Percentiles rank a stretch among this genome's conserved stretches.
phyloP scores from a whole-genome alignment of 2,888 invertebrate genomes.

The Drosophila paranaensis region DNA sequence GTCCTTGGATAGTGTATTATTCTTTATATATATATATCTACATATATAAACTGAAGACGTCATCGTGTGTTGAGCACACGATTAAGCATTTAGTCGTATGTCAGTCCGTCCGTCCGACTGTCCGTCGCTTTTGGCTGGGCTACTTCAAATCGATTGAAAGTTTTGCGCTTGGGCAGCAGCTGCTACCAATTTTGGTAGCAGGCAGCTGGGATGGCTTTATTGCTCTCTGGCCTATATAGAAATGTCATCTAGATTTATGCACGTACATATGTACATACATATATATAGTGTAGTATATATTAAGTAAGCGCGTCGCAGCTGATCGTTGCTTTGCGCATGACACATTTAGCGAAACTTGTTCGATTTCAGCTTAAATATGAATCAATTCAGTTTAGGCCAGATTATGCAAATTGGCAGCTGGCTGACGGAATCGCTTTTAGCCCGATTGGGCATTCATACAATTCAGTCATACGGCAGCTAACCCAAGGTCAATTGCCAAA shows the following conservation, averaged over 20 bases:
- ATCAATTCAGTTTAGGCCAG: slow-evolving; percentile 37
- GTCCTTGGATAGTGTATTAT: too few relatives aligned
- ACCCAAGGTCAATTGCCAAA: slow-evolving; percentile 22
- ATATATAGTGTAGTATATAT: background rate
- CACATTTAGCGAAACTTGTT: slow-evolving; percentile 62
- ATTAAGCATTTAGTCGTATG: slow-evolving; percentile 15
- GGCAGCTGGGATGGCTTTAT: slow-evolving; percentile 15
- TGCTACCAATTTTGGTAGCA: slow-evolving; percentile 39
- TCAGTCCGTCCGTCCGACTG: slow-evolving; percentile 3
- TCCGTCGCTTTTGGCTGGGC: slow-evolving; percentile 36
- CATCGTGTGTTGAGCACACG: slow-evolving; percentile 5
- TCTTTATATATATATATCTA: background rate
- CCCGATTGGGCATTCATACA: slow-evolving; percentile 25
- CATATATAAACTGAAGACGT: background rate
- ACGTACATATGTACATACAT: background rate
- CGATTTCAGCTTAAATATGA: slow-evolving; percentile 59
- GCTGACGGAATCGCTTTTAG: slow-evolving; percentile 36
- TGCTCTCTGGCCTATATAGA: slow-evolving; percentile 40
- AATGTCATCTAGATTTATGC: slow-evolving; percentile 26
- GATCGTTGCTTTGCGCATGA: slow-evolving; percentile 48
- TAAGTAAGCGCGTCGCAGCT: slow-evolving; percentile 1
- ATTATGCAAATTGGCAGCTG: slow-evolving; percentile 55
- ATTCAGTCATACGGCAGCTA: slow-evolving; percentile 27
- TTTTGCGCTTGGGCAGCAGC: slow-evolving; percentile 19
- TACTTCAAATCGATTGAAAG: slow-evolving; percentile 22